Conservation (phyloP, 2,888 invertebrate species). For the Dioctria rufipes region DNA sequence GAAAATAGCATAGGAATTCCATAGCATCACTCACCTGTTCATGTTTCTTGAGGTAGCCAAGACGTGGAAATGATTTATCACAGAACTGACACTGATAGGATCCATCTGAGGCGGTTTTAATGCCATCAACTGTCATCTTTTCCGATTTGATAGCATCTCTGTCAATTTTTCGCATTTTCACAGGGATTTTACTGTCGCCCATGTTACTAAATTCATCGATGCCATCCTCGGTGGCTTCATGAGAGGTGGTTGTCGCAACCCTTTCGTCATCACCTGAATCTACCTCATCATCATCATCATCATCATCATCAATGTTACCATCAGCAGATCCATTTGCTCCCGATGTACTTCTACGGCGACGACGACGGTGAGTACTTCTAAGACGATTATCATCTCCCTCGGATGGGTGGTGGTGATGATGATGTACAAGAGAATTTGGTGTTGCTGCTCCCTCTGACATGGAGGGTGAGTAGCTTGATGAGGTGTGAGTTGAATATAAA, state of each 20-base stretch:
- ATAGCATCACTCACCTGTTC: constrained; percentile 81
- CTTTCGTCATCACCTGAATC: constrained; percentile 55
- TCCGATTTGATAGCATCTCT: constrained; percentile 79
- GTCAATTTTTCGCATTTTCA: constrained; percentile 71
- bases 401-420: constrained; percentile 58
- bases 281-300: constrained; percentile 56
- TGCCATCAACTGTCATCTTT: constrained; percentile 71
- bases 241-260: constrained; percentile 22
- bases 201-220: constrained; percentile 49
- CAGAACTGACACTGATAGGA: constrained; percentile 94
- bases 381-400: constrained; percentile 59
- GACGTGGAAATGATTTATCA: constrained; percentile 90
- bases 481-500: constrained; percentile 71
- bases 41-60: constrained; percentile 90
- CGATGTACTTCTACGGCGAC: constrained; percentile 18
- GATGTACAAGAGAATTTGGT: constrained; percentile 67
- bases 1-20: constrained; percentile 22
- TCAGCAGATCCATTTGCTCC: constrained; percentile 48
- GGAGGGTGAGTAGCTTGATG: constrained; percentile 71
- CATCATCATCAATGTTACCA: constrained; percentile 54
- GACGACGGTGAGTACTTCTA: constrained; percentile 59
- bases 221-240: constrained; percentile 29
- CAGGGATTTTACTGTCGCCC: constrained; percentile 62
- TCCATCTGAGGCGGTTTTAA: constrained; percentile 73
- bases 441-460: constrained; percentile 71